A percentile compares a stretch with the other conserved stretches of the same genome.
Conservation (phyloP, 2,888 invertebrate species). For the Euphydryas editha region DNA sequence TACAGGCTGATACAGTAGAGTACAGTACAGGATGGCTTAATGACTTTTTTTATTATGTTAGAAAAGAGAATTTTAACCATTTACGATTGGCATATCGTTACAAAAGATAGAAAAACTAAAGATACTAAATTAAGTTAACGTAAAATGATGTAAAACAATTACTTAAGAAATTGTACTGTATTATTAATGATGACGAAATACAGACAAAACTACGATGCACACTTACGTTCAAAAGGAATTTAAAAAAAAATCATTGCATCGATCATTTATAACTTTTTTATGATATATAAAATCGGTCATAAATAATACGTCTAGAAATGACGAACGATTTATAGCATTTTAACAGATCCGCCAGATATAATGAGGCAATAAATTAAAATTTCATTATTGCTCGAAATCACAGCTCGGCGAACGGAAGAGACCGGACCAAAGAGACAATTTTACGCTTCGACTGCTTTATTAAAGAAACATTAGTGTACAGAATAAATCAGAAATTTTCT, state of each 20-base stretch:
- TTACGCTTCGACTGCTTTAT: constrained; percentile 45
- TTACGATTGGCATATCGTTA: no score
- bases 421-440: constrained; percentile 45
- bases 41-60: no score
- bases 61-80: no score
- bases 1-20: no score
- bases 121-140: no score
- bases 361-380: constrained; percentile 40
- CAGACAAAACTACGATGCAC: background rate
- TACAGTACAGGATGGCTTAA: no score
- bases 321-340: constrained; percentile 13
- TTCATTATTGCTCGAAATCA: constrained; percentile 33
- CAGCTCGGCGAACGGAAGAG: constrained; percentile 29
- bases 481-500: constrained; percentile 50
- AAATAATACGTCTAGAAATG: background rate
- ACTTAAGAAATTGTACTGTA: no score
- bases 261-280: background rate
- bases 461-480: constrained; percentile 48
- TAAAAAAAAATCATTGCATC: background rate
- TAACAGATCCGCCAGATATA: constrained; percentile 24
- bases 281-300: background rate
- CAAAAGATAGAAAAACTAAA: no score
- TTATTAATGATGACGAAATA: background rate
- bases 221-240: background rate
- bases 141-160: no score